Evolutionary conservation across 2,888 invertebrate species (phyloP).

Genomic region (Tubulanus polymorphus): DNA sequence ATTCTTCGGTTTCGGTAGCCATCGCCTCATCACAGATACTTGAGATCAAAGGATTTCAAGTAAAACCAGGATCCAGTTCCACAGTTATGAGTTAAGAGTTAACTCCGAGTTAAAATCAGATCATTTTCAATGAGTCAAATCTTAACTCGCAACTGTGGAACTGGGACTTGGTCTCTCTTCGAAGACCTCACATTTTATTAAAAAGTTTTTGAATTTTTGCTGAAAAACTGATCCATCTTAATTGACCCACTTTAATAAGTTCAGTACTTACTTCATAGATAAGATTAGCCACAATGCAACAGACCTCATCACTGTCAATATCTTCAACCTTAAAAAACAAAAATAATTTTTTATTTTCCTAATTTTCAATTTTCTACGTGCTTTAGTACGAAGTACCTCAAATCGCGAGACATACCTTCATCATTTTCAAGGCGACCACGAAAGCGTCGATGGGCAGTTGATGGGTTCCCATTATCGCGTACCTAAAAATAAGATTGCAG

Average conservation of each 20-base stretch:
- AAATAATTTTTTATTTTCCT: background rate
- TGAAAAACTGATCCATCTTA: slow-evolving; percentile 5
- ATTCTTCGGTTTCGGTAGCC: no score
- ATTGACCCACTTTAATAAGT: no score
- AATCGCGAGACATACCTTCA: slow-evolving; percentile 48
- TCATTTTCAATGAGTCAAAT: no score
- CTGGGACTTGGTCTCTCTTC: no score
- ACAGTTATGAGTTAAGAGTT: no score
- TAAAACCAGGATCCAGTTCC: no score
- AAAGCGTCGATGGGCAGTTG: slow-evolving; percentile 84
- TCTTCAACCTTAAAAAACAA: slow-evolving; percentile 67
- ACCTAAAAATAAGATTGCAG: slow-evolving; percentile 46
- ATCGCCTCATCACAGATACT: no score
- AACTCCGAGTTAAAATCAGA: no score
- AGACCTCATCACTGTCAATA: slow-evolving; percentile 88
- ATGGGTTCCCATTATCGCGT: slow-evolving; percentile 60
- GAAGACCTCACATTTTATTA: slow-evolving; percentile 1
- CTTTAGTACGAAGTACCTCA: no score
- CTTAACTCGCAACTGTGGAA: no score
- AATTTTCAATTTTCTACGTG: background rate
- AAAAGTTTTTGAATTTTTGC: slow-evolving; percentile 7
- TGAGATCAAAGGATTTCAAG: no score
- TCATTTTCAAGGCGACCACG: slow-evolving; percentile 69
- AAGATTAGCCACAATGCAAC: slow-evolving; percentile 93
- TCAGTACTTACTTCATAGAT: slow-evolving; percentile 69